phyloP scores from a whole-genome alignment of 2,888 invertebrate genomes.

The Ariolimax columbianus region DNA sequence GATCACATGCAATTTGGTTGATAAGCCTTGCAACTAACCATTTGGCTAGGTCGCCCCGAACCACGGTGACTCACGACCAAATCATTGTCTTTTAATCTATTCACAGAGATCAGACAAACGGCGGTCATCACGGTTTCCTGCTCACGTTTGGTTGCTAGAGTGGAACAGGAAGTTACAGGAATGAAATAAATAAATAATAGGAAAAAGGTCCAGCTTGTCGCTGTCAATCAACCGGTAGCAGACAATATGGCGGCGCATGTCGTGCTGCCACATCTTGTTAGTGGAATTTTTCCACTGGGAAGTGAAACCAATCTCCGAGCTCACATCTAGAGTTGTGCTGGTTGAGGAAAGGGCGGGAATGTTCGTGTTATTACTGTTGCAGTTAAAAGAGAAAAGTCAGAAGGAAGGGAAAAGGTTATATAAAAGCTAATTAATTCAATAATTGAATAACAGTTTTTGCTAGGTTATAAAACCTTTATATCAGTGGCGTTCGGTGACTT shows the following conservation, averaged over 20 bases:
- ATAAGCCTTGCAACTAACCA: too few relatives aligned
- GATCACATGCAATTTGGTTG: too few relatives aligned
- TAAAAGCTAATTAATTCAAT: not conserved
- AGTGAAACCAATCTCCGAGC: conserved; percentile 5
- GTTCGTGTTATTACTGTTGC: conserved; percentile 4
- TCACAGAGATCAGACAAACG: not conserved
- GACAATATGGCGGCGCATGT: conserved; percentile 48
- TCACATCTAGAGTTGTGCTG: not conserved
- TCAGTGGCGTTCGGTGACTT: too few relatives aligned
- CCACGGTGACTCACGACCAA: not conserved
- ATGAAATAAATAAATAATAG: conserved; percentile 24
- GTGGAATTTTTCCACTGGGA: not conserved
- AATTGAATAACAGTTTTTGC: not conserved
- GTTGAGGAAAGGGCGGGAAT: not conserved
- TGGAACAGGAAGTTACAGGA: not conserved
- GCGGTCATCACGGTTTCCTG: not conserved
- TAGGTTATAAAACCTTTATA: not conserved
- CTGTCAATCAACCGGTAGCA: conserved; percentile 35
- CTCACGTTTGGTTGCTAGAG: not conserved
- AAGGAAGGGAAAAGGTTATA: not conserved
- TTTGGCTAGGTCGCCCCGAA: too few relatives aligned
- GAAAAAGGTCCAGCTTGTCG: conserved; percentile 29
- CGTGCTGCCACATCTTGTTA: conserved; percentile 39
- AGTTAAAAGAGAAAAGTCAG: not conserved
- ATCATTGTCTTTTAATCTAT: not conserved